phyloP scores from a whole-genome alignment of 1,140 invertebrate species.

The Aphelenchoides besseyi region DNA sequence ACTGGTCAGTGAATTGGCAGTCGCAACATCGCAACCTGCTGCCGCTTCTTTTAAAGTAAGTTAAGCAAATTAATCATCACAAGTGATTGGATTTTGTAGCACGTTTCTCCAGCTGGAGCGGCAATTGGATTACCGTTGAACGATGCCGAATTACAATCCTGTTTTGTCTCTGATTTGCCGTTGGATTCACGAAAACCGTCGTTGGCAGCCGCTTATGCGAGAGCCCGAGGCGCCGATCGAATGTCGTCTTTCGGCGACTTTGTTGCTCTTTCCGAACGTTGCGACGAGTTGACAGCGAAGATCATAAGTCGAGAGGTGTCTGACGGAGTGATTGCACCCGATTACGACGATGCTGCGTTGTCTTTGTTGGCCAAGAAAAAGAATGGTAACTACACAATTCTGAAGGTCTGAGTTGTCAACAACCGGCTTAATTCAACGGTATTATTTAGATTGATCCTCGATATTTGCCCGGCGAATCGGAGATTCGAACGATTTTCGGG shows the following conservation, averaged over 20 bases:
- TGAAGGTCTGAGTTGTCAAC: conserved; percentile 68
- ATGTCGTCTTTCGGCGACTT: conserved; percentile 99
- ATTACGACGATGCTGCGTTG: conserved; percentile 78
- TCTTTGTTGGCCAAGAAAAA: conserved; percentile 91
- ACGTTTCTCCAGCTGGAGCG: conserved; percentile 69
- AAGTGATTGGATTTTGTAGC: conserved; percentile 62
- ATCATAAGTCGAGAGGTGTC: conserved; percentile 78
- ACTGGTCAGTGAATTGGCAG: conserved; percentile 81
- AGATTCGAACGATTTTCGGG: conserved; percentile 84
- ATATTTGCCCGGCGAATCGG: conserved; percentile 77
- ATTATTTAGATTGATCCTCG: conserved; percentile 75
- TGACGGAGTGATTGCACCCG: conserved; percentile 92
- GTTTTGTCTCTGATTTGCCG: conserved; percentile 83
- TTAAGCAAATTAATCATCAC: conserved; percentile 27
- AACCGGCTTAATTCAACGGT: not conserved
- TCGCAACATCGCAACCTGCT: conserved; percentile 77
- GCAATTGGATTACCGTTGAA: conserved; percentile 79
- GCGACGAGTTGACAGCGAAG: conserved; percentile 79
- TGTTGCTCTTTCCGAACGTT: conserved; percentile 84
- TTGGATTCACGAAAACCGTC: conserved; percentile 68
- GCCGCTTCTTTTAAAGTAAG: conserved; percentile 95
- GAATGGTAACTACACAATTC: conserved; percentile 82
- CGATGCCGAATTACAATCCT: conserved; percentile 76
- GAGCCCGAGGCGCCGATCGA: conserved; percentile 88
- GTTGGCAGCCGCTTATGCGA: conserved; percentile 86